Evolutionary conservation across 2,113 vertebrate genomes (phyloP).

Genomic region (Argyrosomus japonicus): DNA sequence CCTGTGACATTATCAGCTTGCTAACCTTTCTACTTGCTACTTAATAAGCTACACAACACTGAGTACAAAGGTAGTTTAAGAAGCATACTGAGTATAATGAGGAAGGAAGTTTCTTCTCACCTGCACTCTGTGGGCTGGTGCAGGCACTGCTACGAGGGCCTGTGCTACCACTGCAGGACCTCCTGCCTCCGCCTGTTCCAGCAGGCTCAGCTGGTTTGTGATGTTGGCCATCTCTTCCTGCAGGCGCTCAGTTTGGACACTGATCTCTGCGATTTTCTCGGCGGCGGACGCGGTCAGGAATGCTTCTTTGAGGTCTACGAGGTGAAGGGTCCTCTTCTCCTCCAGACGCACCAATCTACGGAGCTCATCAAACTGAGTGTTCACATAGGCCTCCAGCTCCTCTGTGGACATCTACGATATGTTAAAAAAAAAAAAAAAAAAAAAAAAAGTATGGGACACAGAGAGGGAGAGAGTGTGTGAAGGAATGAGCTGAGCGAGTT

Average conservation of each 20-base stretch:
- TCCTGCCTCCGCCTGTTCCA: slow-evolving; percentile 83
- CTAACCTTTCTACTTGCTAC: neutral
- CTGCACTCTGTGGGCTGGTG: slow-evolving; percentile 49
- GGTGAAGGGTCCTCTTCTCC: slow-evolving; percentile 84
- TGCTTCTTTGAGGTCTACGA: slow-evolving; percentile 88
- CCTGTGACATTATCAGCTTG: slow-evolving; percentile 2
- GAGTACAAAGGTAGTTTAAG: slow-evolving; percentile 1
- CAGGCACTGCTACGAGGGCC: slow-evolving; percentile 38
- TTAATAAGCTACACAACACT: neutral
- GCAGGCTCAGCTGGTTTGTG: slow-evolving; percentile 85
- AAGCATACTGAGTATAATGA: neutral
- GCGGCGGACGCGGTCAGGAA: slow-evolving; percentile 87
- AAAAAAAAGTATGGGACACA: slow-evolving; percentile 7
- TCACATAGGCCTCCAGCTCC: slow-evolving; percentile 86
- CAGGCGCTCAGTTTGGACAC: slow-evolving; percentile 82
- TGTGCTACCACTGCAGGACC: slow-evolving; percentile 65
- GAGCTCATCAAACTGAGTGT: slow-evolving; percentile 88
- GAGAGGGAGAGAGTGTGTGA: neutral
- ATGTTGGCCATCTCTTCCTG: slow-evolving; percentile 90
- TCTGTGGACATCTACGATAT: slow-evolving; percentile 79
- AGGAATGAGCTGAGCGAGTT: neutral
- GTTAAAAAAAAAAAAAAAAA: too few relatives aligned
- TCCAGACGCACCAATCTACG: slow-evolving; percentile 85
- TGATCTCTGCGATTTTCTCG: slow-evolving; percentile 87
- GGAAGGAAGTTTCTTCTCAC: slow-evolving; percentile 57